Evolutionary conservation across 2,888 invertebrate genomes (phyloP), one percentile per base, ranked within the genome.

Genomic region (Heliconius hortense): DNA sequence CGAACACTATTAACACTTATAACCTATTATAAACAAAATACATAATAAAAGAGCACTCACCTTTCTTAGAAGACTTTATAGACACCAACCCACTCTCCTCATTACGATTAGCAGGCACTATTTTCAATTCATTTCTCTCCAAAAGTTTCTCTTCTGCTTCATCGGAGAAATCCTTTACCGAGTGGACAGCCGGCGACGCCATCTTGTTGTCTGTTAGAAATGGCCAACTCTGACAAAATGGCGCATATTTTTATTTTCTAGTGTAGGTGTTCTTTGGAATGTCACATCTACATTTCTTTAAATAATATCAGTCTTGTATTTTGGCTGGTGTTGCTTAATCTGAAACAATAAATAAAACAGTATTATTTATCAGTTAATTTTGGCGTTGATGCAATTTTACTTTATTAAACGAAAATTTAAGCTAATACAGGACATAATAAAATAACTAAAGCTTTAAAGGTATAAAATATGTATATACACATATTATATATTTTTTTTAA

Each of bases 1-100:
- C 43, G 43, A 48, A 18, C 5, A 7, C 18, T 48, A 7, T 15
- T 8, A 35, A n/a, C n/a, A n/a, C n/a, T 15, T 15, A 43, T 18
- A 2, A 18, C 18, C 7, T 48, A 18, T 48, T 48, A 48, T 21
- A 18, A 48, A 48, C 5, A 35, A 48, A 18, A 48, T 10, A 56
- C 2, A 26, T 8, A 18, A 7, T 1, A 26, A 53, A 53, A 28
- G 11, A 69, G 15, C 10, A n/a, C 86, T 83, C n/a, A 93, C 93
- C 93, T 87, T 93, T 93, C 78, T 93, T 93, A 2, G 92, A 92
- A 60, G 92, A 90, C 80, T 93, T 93, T 2, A 85, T 85, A 0
- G 91, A 82, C 10, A 90, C 76, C 31, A 87, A 21, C 0, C 84
- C 87, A 0, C 83, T 87, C 10, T 89, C 89, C 0, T 86, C 84